Evolutionary conservation across 2,888 invertebrate species (phyloP), one percentile per base, ranked within the genome.

Genomic region (Pterostichus niger): DNA sequence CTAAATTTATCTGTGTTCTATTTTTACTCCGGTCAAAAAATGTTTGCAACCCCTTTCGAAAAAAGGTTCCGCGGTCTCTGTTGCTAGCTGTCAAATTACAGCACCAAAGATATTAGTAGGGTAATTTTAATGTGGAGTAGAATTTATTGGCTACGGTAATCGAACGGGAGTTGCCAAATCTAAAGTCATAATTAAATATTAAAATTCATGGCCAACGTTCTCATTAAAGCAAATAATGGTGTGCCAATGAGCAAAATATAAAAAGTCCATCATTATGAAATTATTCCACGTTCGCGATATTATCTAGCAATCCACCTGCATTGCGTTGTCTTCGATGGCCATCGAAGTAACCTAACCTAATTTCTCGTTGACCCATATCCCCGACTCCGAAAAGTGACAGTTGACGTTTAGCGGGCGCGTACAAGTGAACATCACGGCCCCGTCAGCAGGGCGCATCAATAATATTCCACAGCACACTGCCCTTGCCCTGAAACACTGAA

Each of bases 281-380:
- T 49, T 49, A 49, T 49, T 11, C 49, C 49, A 49, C 49, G 49
- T n/a, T 49, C 10, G 2, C 49, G 49, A 49, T 49, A 5, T 1
- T 10, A 10, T 10, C 10, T 49, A n/a, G 9, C 5, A 10, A 11
- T n/a, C 13, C 5, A 5, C 15, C 68, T 68, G 40, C 73, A 46
- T 7, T 44, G 44, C 33, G 56, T 77, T 46, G 77, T 78, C 46
- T 77, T 56, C 35, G 44, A 17, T 15, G 40, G 52, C 49, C 76
- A 56, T 76, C 78, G 46, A 24, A 78, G 9, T 44, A 44, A 17
- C 13, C 17, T 78, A 35, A 35, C 78, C 78, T 61, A 78, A 78
- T 78, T 78, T 78, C 78, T 78, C 78, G n/a, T 15, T 78, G 78
- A 78, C 78, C 78, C 78, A 78, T 78, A 44, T 75, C 13, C 40